phyloP scores from a whole-genome alignment of 1,140 invertebrate species.

The Rhagoletis pomonella region DNA sequence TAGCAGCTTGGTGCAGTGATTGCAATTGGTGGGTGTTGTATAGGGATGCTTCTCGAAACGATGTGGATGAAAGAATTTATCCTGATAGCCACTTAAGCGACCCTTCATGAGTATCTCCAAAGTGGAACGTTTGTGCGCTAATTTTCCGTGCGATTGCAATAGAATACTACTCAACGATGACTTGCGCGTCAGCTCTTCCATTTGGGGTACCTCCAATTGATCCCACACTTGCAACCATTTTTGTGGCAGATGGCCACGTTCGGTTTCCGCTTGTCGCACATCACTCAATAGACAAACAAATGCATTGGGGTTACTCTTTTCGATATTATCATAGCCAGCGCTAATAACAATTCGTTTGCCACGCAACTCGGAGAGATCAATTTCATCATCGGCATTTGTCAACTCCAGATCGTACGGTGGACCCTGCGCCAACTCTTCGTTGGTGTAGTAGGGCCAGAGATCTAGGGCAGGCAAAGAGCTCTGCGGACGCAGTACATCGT shows the following conservation, averaged over 20 bases:
- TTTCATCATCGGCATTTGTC: constrained; percentile 81
- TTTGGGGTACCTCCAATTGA: constrained; percentile 89
- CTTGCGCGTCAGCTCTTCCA: constrained; percentile 84
- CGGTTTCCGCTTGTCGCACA: constrained; percentile 89
- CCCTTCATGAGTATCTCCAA: constrained; percentile 92
- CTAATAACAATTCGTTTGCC: constrained; percentile 80
- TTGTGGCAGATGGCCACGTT: constrained; percentile 92
- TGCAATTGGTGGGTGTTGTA: constrained; percentile 93
- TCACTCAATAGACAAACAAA: constrained; percentile 90
- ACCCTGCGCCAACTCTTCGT: constrained; percentile 93
- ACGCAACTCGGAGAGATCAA: constrained; percentile 83
- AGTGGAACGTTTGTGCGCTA: constrained; percentile 91
- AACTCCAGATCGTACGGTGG: constrained; percentile 95
- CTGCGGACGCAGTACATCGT: constrained; percentile 87
- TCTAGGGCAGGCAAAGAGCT: constrained; percentile 89
- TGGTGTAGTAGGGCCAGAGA: constrained; percentile 94
- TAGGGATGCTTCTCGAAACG: constrained; percentile 92
- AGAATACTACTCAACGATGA: constrained; percentile 91
- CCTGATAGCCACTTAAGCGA: constrained; percentile 82
- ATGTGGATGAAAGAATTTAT: constrained; percentile 87
- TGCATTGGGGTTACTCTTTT: constrained; percentile 87
- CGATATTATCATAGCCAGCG: constrained; percentile 88
- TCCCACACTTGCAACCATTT: constrained; percentile 97
- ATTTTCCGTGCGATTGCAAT: constrained; percentile 89
- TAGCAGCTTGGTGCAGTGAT: constrained; percentile 90